phyloP scores from a whole-genome alignment of 2,797 vertebrate species.

The Taenioides sp. region DNA sequence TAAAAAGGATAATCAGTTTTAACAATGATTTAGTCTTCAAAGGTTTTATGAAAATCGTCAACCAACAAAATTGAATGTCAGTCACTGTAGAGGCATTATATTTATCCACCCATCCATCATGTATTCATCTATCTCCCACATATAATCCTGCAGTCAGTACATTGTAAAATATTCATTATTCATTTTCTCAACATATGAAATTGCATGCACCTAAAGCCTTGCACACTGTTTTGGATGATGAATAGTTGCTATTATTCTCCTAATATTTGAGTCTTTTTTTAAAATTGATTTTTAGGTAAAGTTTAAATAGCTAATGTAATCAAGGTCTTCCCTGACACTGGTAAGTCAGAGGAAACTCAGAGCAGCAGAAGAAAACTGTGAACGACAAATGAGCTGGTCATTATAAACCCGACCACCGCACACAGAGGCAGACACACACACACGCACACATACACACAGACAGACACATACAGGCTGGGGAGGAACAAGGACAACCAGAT shows the following conservation, averaged over 20 bases:
- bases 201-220: too few species aligned
- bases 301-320: background rate
- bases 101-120: too few species aligned
- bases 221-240: background rate
- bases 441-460: background rate
- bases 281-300: background rate
- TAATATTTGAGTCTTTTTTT: background rate
- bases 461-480: background rate
- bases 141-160: too few species aligned
- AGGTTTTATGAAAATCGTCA: too few species aligned
- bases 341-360: background rate
- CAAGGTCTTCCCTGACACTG: background rate
- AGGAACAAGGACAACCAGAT: background rate
- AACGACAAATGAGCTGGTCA: background rate
- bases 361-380: background rate
- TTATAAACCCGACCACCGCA: conserved; percentile 2
- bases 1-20: too few species aligned
- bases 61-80: too few species aligned
- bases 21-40: too few species aligned
- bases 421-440: background rate
- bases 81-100: too few species aligned
- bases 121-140: too few species aligned
- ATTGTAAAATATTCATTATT: too few species aligned
- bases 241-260: background rate
- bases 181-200: too few species aligned